phyloP scores from a whole-genome alignment of 2,113 vertebrate genomes.

The Sialia sialis region DNA sequence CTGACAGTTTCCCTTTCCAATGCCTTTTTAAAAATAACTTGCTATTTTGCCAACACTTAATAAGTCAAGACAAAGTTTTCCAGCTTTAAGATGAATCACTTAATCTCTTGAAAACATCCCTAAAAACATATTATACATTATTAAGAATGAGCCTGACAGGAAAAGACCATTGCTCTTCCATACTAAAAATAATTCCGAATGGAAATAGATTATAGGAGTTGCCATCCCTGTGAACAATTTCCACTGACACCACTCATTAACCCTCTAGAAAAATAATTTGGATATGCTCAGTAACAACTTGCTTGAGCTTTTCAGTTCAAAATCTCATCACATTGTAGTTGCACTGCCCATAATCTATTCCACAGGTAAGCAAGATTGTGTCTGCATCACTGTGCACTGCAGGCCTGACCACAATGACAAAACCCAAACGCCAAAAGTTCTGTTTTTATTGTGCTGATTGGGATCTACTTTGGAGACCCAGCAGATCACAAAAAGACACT shows the following conservation, averaged over 20 bases:
- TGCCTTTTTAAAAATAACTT: neutral
- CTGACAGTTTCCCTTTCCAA: neutral
- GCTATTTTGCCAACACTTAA: neutral
- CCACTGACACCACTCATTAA: neutral
- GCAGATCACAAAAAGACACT: neutral
- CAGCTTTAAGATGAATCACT: neutral
- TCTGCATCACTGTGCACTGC: neutral
- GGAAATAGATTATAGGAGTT: neutral
- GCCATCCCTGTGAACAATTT: neutral
- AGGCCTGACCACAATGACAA: neutral
- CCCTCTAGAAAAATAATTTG: neutral
- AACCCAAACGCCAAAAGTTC: neutral
- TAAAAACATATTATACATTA: neutral
- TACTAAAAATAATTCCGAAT: neutral
- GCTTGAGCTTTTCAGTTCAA: neutral
- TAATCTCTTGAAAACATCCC: neutral
- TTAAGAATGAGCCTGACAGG: neutral
- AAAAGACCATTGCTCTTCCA: neutral
- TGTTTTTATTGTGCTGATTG: neutral
- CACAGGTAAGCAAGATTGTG: neutral
- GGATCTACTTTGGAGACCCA: neutral
- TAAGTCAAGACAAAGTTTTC: neutral
- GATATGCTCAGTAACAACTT: neutral
- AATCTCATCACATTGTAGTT: neutral
- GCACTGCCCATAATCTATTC: neutral